phyloP scores from a whole-genome alignment of 2,888 invertebrate species.

The Chironomus riparius region DNA sequence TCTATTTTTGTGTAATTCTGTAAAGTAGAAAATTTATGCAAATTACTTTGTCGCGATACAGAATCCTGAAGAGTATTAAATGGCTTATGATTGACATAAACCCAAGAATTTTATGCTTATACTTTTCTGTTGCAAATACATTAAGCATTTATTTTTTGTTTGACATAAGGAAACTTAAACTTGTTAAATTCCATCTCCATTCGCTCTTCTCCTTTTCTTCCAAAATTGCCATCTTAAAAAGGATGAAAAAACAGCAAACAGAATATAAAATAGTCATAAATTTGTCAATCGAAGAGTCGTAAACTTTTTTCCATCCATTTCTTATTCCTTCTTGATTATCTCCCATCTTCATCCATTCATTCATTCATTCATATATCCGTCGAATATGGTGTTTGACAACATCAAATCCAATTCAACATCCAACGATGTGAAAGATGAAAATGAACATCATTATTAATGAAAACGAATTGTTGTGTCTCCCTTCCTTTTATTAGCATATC shows the following conservation, averaged over 20 bases:
- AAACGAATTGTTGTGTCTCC: constrained; percentile 17
- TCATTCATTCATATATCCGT: background rate
- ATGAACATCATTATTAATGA: constrained; percentile 25
- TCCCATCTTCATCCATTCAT: background rate
- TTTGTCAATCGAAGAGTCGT: background rate
- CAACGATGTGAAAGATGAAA: background rate
- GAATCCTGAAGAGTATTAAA: background rate
- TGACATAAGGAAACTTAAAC: no score
- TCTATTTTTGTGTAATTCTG: no score
- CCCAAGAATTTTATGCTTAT: background rate
- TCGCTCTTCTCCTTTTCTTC: no score
- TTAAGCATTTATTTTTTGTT: no score
- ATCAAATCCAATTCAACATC: background rate
- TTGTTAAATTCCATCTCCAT: no score
- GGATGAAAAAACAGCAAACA: background rate
- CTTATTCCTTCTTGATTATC: background rate
- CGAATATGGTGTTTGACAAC: constrained; percentile 2
- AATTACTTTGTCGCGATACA: background rate
- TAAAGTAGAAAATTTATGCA: background rate
- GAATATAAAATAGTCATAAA: constrained; percentile 10
- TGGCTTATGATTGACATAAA: background rate
- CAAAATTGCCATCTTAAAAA: no score
- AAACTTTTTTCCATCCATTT: background rate
- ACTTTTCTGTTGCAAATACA: background rate
- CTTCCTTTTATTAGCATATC: constrained; percentile 11